Percentiles rank a stretch among this genome's conserved stretches.
These are phyloP conservation scores for Cyclophora punctaria DNA, from an alignment of 2,888 invertebrate species.

Conservation along the genomic window DNA sequence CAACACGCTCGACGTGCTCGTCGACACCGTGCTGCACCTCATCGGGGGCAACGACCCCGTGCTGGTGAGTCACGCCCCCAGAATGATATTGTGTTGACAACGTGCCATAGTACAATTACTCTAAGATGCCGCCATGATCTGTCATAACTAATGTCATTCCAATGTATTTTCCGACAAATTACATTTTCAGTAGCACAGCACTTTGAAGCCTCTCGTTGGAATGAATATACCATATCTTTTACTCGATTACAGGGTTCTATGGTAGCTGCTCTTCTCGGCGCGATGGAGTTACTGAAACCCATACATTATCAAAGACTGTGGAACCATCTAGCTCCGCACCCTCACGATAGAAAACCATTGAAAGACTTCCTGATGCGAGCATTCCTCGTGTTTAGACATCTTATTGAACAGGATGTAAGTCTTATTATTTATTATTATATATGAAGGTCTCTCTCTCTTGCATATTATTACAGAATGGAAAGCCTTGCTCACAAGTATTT, in stretches of 20 bases:
- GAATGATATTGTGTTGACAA: no score
- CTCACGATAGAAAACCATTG: constrained; percentile 83
- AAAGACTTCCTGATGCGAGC: constrained; percentile 91
- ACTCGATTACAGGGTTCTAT: constrained; percentile 79
- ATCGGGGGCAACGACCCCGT: constrained; percentile 85
- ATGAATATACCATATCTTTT: no score
- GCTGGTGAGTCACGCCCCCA: constrained; percentile 53
- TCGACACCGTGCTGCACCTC: constrained; percentile 88
- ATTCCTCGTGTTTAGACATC: constrained; percentile 85
- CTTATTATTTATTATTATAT: background rate
- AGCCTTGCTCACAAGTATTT: background rate
- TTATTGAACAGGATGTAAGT: constrained; percentile 82
- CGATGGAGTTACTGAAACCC: constrained; percentile 89
- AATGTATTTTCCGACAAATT: no score
- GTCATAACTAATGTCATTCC: no score
- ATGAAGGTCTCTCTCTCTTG: no score
- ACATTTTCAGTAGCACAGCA: no score
- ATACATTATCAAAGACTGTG: constrained; percentile 91
- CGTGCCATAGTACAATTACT: no score
- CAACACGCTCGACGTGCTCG: constrained; percentile 86
- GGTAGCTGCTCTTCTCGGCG: constrained; percentile 89
- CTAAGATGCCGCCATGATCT: no score
- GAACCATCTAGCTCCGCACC: constrained; percentile 83
- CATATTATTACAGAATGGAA: background rate
- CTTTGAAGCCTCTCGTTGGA: no score